Base-by-base conservation (phyloP, 2,113 vertebrate genomes). In the Corvus cornix region DNA sequence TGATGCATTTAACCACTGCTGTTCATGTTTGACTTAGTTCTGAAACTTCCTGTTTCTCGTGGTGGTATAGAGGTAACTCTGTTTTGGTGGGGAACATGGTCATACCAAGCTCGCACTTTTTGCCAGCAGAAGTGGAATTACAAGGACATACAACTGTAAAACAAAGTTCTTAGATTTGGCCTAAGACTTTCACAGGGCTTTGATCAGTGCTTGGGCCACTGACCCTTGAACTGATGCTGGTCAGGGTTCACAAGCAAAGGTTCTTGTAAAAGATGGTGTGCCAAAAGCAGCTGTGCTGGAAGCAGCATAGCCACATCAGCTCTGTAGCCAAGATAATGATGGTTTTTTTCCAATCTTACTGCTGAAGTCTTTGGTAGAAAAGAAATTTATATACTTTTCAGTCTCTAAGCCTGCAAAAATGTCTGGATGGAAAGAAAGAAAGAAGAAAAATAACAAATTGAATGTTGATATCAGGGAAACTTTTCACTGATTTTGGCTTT, bases 401-500 rank as follows among this genome's bases (percentile, higher is more conserved):
- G 16, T 41, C 22, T 41, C 17, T 8, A 16, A 77, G 17, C 22
- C 18, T 53, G 20, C 8, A 72, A 69, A 90, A 73, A 64, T 51
- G 7, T 9, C 83, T 22, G 60, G 43, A 46, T 0, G 2, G 15
- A 33, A 21, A 20, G 22, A 33, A n/a, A 31, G 16, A 15, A 26
- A 15, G 53, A 48, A 52, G 56, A 59, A 68, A 51, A 44, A 82
- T 46, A 72, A 49, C 30, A 75, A 67, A 70, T 35, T 26, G 9
- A 72, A 52, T 39, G 2, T 6, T 55, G 88, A n/a, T 44, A 77
- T 30, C 33, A 58, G 21, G 93, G 35, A 43, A 78, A 46, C 12
- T 26, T 77, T 48, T 73, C 53, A 55, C 51, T 86, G 80, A 68
- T 85, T 95, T 95, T 88, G 84, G 55, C 53, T 92, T 77, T 90